These are phyloP conservation scores for Pristionchus exspectatus DNA, from an alignment of 2,888 invertebrate species.

Conservation along the genomic window DNA sequence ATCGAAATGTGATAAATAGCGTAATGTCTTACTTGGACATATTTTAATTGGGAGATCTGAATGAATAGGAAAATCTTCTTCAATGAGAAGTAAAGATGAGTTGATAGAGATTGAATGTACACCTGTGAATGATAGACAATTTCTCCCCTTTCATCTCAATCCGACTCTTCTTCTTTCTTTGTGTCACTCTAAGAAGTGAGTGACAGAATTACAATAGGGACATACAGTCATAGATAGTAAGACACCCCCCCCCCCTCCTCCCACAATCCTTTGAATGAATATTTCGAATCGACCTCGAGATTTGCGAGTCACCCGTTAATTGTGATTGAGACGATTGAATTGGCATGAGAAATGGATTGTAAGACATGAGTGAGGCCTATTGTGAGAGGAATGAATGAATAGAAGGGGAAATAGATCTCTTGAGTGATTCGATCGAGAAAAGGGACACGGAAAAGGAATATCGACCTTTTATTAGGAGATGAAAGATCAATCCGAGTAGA, in stretches of 20 bases:
- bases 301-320: constrained; percentile 19
- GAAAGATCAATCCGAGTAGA: neutral
- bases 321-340: constrained; percentile 46
- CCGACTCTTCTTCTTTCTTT: constrained; percentile 8
- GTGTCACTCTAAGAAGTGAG: neutral
- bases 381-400: constrained; percentile 8
- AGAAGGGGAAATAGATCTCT: constrained; percentile 17
- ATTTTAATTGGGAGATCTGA: constrained; percentile 69
- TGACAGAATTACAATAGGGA: neutral
- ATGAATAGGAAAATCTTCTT: constrained; percentile 73
- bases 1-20: too few species aligned
- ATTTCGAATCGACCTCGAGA: constrained; percentile 20
- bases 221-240: neutral
- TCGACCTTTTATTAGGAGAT: constrained; percentile 8
- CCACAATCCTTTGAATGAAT: neutral
- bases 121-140: neutral
- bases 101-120: constrained; percentile 63
- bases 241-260: neutral
- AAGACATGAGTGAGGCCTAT: constrained; percentile 28
- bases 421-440: neutral
- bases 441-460: neutral
- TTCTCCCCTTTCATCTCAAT: constrained; percentile 3
- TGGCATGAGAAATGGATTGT: constrained; percentile 28
- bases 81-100: constrained; percentile 71
- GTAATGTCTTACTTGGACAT: constrained; percentile 64